These are phyloP conservation scores for Chironomus riparius DNA, from an alignment of 2,888 invertebrate genomes.

Conservation along the genomic window DNA sequence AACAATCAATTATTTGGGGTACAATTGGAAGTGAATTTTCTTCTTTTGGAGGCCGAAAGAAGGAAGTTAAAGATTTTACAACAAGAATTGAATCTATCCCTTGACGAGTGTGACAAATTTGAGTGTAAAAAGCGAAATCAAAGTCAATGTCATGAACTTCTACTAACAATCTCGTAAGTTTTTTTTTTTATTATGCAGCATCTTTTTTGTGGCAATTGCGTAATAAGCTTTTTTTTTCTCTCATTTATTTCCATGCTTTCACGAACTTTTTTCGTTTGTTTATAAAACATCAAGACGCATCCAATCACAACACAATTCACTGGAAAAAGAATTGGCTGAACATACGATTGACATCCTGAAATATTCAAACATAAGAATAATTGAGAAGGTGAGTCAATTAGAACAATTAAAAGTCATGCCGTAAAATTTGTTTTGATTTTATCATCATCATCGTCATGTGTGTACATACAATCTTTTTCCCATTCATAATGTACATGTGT, in stretches of 20 bases:
- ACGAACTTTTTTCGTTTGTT: too few relatives aligned
- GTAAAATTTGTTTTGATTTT: not conserved
- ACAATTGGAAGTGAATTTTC: slow-evolving; percentile 53
- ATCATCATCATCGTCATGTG: too few relatives aligned
- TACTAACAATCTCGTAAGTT: slow-evolving; percentile 56
- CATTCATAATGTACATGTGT: not conserved
- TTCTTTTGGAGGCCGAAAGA: slow-evolving; percentile 58
- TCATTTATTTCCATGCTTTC: slow-evolving; percentile 32
- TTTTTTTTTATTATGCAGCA: not conserved
- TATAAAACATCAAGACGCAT: slow-evolving; percentile 47
- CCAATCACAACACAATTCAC: slow-evolving; percentile 58
- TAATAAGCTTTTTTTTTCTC: not conserved
- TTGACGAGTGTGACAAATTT: slow-evolving; percentile 46
- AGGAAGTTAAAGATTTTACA: slow-evolving; percentile 56
- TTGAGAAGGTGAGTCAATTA: slow-evolving; percentile 49
- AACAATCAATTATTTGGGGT: slow-evolving; percentile 24
- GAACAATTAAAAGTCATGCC: not conserved
- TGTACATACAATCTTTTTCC: not conserved
- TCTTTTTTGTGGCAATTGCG: not conserved
- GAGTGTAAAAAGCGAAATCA: slow-evolving; percentile 7
- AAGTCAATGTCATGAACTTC: slow-evolving; percentile 52
- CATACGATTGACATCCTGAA: slow-evolving; percentile 56
- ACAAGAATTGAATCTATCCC: slow-evolving; percentile 52
- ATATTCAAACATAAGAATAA: slow-evolving; percentile 51
- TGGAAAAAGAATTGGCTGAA: slow-evolving; percentile 58